Evolutionary conservation across 2,113 vertebrate species (phyloP), one percentile per base, ranked within the genome.

Genomic region (Rafetus swinhoei): DNA sequence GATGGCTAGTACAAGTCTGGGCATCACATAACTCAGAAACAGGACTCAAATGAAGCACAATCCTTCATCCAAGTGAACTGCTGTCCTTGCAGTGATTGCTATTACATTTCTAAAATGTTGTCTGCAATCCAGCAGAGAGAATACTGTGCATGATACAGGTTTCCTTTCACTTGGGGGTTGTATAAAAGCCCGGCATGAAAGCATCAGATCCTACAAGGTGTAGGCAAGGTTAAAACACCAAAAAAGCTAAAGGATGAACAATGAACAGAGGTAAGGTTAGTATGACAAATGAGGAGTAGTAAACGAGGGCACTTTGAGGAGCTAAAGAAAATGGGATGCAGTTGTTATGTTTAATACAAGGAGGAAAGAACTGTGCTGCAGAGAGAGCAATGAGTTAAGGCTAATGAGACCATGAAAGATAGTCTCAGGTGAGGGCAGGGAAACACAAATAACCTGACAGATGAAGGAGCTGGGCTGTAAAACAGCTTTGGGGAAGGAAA

Each of bases 81-180:
- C 72, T 86, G 22, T 21, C 84, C 85, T 91, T 95, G 62, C 1
- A 2, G 86, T 95, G 94, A 90, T 21, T 35, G 59, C 62, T 81
- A 82, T 3, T 2, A 72, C 74, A 93, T 87, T 94, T 82, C 82
- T 88, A 90, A 35, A n/a, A 32, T 88, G 52, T 32, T 22, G 79
- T 93, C 55, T 77, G 87, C 35, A 93, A 39, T 69, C 90, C 57
- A 87, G 56, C 10, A 76, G 79, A 92, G 35, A 45, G 65, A 57
- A 93, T 94, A 92, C 81, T 35, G 90, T 94, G 76, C 81, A 86
- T 72, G 93, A 60, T 24, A 89, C n/a, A 93, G 62, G 35, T 85
- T 92, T 79, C 69, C 0, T 85, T 90, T 72, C 90, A 85, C 57
- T 24, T 3, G 6, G 79, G 45, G 84, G 77, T 79, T 57, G 91